Conservation (phyloP, 1,140 invertebrate species). For the Octopus bimaculoides region DNA sequence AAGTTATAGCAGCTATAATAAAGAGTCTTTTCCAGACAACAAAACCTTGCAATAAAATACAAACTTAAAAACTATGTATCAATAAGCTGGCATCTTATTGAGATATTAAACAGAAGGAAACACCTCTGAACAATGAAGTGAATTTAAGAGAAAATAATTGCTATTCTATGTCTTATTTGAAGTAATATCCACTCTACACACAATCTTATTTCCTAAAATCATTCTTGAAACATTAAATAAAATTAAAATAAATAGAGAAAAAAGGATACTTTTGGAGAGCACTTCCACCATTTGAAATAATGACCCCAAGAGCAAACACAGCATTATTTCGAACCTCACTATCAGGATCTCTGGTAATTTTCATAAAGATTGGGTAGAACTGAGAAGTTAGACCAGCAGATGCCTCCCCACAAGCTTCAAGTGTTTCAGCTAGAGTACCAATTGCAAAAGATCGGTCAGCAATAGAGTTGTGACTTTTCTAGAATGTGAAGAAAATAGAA, state of each 20-base stretch:
- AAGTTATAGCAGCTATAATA: too few relatives aligned
- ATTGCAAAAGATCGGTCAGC: constrained; percentile 71
- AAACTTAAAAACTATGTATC: too few relatives aligned
- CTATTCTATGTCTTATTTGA: too few relatives aligned
- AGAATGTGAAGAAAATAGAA: constrained; percentile 25
- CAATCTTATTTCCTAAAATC: too few relatives aligned
- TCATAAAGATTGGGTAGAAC: constrained; percentile 67
- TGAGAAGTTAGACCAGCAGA: constrained; percentile 62
- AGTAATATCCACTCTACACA: too few relatives aligned
- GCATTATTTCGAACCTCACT: constrained; percentile 76
- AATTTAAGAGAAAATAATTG: too few relatives aligned
- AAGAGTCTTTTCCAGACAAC: too few relatives aligned
- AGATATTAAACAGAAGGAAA: too few relatives aligned
- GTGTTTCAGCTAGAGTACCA: constrained; percentile 73
- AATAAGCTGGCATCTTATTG: too few relatives aligned
- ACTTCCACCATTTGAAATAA: constrained; percentile 66
- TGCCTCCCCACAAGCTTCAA: constrained; percentile 63
- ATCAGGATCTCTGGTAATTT: constrained; percentile 63
- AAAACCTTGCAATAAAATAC: too few relatives aligned
- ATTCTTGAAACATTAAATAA: neutral
- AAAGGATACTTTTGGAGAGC: constrained; percentile 64
- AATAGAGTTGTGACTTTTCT: constrained; percentile 64
- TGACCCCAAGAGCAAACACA: constrained; percentile 74
- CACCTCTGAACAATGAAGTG: too few relatives aligned
- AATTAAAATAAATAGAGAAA: neutral